Evolutionary conservation across 2,888 invertebrate species (phyloP).

Genomic region (Tryphoninae sp.): DNA sequence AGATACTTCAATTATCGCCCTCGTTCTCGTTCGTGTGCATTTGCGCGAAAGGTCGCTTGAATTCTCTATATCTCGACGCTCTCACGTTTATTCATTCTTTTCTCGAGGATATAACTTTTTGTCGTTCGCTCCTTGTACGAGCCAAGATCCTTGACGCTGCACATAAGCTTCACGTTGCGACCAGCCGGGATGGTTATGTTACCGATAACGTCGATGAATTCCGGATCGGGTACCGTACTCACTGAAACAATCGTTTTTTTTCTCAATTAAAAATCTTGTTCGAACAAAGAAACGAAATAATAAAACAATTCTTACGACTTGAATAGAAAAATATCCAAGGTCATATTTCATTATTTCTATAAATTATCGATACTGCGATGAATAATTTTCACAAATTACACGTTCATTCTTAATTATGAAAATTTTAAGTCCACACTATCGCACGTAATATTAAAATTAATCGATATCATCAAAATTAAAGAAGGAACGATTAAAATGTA

Average conservation of each 20-base stretch:
- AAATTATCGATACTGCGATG: too few relatives aligned
- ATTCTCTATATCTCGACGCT: background rate
- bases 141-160: constrained; percentile 95
- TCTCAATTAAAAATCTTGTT: background rate
- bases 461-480: too few relatives aligned
- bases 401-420: too few relatives aligned
- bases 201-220: constrained; percentile 94
- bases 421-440: too few relatives aligned
- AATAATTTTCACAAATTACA: too few relatives aligned
- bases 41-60: background rate
- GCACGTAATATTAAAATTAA: too few relatives aligned
- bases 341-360: too few relatives aligned
- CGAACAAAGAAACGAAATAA: background rate
- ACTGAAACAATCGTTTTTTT: constrained; percentile 83
- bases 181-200: constrained; percentile 96
- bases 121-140: constrained; percentile 87
- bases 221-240: constrained; percentile 90
- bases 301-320: background rate
- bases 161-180: constrained; percentile 93
- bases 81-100: background rate
- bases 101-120: background rate
- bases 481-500: too few relatives aligned
- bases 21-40: background rate
- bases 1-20: constrained; percentile 28
- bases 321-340: background rate